Base-by-base conservation (phyloP, 2,888 invertebrate species). In the Allolobophora icterica region DNA sequence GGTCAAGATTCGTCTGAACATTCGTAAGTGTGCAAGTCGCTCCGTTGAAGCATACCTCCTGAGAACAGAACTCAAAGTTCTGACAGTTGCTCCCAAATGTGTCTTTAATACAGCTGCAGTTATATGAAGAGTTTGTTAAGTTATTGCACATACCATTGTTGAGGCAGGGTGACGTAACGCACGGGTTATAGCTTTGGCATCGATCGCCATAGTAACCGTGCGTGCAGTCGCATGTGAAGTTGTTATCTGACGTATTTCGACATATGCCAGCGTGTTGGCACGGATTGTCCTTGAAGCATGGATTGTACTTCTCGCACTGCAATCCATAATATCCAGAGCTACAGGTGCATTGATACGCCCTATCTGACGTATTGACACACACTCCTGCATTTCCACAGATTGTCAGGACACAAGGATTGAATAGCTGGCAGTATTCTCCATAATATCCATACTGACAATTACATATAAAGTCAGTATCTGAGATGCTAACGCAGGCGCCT, bases 391-490 rank as follows among this genome's bases (percentile, higher is more conserved):
- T 91, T 17, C 89, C 45, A 52, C 93, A 93, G 24, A 92, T 91
- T 35, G 38, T 89, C 19, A 91, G 42, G 13, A 92, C 45, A 90
- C 93, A 93, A 21, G 93, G 92, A 84, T 93, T 91, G 87, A 91
- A 92, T 38, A 90, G 45, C 42, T 91, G 89, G 91, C 98, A 98
- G 94, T 97, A 96, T 5, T 34, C n/a, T 11, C 93, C 93, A 90
- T 92, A 91, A 40, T 90, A 93, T 24, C 92, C 92, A 19, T 30
- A 58, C 52, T 34, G 35, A 58, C 92, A 92, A 30, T 38, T 30
- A 89, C 92, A 92, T 34, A 34, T n/a, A 91, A 89, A 92, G 19
- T 19, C 33, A n/a, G 33, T 84, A 30, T 33, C n/a, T 34, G 83
- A 35, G 38, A 90, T 91, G 89, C 93, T 93, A 13, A 84, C 58